These are phyloP conservation scores for Mythimna pallens DNA, from an alignment of 2,888 invertebrate species.

Conservation along the genomic window DNA sequence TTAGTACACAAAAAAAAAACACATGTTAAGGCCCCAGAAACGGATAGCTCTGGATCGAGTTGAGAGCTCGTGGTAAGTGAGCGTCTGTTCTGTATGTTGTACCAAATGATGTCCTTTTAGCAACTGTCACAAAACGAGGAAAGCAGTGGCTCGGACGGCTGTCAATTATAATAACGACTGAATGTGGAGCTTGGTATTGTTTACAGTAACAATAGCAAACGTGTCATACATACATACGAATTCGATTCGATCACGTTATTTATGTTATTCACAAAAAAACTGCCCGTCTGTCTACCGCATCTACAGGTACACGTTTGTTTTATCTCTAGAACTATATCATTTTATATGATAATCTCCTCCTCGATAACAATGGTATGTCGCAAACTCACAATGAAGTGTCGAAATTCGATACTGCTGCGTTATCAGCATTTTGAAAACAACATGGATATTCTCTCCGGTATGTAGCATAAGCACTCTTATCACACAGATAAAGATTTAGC, in stretches of 20 bases:
- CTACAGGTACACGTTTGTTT: conserved; percentile 25
- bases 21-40: no score
- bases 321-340: conserved; percentile 37
- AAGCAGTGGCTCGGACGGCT: conserved; percentile 39
- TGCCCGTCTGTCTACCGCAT: conserved; percentile 8
- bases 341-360: conserved; percentile 9
- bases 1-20: no score
- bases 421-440: conserved; percentile 73
- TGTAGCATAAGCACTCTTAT: conserved; percentile 46
- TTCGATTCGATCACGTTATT: conserved; percentile 13
- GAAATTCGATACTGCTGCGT: conserved; percentile 52
- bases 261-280: conserved; percentile 2
- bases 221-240: conserved; percentile 4
- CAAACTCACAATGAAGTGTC: conserved; percentile 41
- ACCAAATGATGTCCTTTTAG: conserved; percentile 32
- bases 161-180: conserved; percentile 40
- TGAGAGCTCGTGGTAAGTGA: no score
- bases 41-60: no score
- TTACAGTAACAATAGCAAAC: conserved; percentile 31
- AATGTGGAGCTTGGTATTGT: conserved; percentile 34
- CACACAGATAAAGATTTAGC: conserved; percentile 58
- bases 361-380: conserved; percentile 51
- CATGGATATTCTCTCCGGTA: conserved; percentile 67
- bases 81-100: neutral
- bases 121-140: conserved; percentile 26